Conservation (phyloP, 2,888 invertebrate genomes). For the Drosophila cyrtoloma region DNA sequence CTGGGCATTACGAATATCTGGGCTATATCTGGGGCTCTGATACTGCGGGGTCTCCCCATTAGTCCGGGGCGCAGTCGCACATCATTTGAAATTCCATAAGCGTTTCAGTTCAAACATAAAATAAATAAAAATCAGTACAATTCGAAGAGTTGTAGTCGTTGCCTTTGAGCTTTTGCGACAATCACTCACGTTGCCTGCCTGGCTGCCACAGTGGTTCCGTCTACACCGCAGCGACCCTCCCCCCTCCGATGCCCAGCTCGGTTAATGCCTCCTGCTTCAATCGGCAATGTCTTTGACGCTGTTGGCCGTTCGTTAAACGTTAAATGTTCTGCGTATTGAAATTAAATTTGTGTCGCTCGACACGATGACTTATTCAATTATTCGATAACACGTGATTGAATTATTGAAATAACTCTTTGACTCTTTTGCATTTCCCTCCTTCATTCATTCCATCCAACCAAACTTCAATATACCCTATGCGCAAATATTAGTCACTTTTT, state of each 20-base stretch:
- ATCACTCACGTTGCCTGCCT: conserved; percentile 75
- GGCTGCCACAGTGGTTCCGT: conserved; percentile 34
- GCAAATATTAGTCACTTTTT: neutral
- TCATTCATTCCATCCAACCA: neutral
- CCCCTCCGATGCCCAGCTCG: neutral
- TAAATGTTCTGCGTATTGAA: conserved; percentile 77
- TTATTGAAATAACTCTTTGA: conserved; percentile 67
- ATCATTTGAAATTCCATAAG: conserved; percentile 76
- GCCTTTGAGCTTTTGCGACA: conserved; percentile 81
- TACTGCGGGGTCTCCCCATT: conserved; percentile 34
- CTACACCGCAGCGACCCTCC: conserved; percentile 5
- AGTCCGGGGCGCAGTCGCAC: conserved; percentile 61
- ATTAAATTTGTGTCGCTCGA: conserved; percentile 79
- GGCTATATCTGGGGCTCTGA: conserved; percentile 37
- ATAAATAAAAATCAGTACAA: conserved; percentile 82
- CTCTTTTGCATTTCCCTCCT: conserved; percentile 6
- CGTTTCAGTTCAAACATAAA: conserved; percentile 83
- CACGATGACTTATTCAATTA: conserved; percentile 80
- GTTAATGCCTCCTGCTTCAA: conserved; percentile 34
- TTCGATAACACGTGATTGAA: conserved; percentile 80
- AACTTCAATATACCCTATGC: neutral
- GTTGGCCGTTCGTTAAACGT: conserved; percentile 53
- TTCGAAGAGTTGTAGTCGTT: conserved; percentile 72
- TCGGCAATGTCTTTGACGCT: conserved; percentile 72
- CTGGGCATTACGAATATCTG: conserved; percentile 35